Percentiles rank a stretch among this genome's conserved stretches.
Conservation (phyloP, 1,140 invertebrate species). For the Drosophila baimaii region DNA sequence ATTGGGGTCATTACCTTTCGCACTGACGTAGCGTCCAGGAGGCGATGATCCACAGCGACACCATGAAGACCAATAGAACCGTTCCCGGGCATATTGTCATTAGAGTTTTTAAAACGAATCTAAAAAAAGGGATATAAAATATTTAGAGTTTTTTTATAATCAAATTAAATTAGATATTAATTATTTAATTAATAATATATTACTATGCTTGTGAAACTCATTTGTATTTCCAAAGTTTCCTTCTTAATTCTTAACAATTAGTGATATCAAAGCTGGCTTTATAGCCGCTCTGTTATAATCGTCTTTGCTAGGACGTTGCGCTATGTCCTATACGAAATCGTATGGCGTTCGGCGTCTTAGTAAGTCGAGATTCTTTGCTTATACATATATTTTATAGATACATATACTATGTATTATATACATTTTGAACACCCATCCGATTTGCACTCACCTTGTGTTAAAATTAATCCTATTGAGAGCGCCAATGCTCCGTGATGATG, state of each 20-base stretch:
- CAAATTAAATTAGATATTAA: too few species aligned
- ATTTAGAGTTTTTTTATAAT: neutral
- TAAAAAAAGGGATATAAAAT: conserved; percentile 54
- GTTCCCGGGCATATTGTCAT: conserved; percentile 99
- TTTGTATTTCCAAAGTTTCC: too few species aligned
- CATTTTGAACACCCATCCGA: neutral
- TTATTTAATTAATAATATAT: too few species aligned
- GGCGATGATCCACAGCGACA: conserved; percentile 99
- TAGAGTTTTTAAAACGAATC: conserved; percentile 99
- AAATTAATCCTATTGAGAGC: conserved; percentile 99
- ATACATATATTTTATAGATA: neutral
- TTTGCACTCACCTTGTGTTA: conserved; percentile 91
- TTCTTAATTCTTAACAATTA: too few species aligned
- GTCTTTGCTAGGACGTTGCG: too few species aligned
- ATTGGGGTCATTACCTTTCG: conserved; percentile 92
- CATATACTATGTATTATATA: neutral
- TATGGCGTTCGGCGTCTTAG: too few species aligned
- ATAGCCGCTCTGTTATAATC: too few species aligned
- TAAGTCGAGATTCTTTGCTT: too few species aligned
- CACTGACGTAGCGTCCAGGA: conserved; percentile 99
- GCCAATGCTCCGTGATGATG: conserved; percentile 96
- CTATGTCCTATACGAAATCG: too few species aligned
- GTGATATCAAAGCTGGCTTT: too few species aligned
- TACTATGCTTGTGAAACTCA: too few species aligned
- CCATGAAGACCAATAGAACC: conserved; percentile 98